Evolutionary conservation across 2,113 vertebrate species (phyloP).

Genomic region (Gallinago media): DNA sequence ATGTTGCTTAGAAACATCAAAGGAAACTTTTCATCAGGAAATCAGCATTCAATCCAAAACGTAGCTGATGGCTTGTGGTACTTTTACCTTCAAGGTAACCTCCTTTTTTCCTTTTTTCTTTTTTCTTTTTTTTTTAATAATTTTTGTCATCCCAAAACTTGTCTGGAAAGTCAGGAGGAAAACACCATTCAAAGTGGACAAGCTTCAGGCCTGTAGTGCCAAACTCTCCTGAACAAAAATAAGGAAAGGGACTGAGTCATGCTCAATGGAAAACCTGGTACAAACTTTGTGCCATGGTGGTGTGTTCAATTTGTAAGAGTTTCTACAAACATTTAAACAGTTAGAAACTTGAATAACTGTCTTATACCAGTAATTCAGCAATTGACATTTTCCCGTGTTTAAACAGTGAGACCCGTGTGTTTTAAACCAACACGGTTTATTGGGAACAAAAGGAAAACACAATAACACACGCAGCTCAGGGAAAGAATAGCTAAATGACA

Average conservation of each 20-base stretch:
- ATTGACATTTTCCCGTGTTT: not conserved
- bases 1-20: not conserved
- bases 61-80: not conserved
- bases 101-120: not conserved
- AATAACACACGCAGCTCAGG: not conserved
- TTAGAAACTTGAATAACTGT: not conserved
- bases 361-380: not conserved
- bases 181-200: not conserved
- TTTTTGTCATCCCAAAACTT: not conserved
- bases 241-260: not conserved
- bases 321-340: not conserved
- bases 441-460: not conserved
- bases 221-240: not conserved
- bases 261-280: not conserved
- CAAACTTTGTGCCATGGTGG: not conserved
- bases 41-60: not conserved
- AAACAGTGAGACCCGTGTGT: not conserved
- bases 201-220: not conserved
- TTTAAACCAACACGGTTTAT: not conserved
- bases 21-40: not conserved
- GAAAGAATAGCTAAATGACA: not conserved
- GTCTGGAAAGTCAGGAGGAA: not conserved
- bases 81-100: not conserved
- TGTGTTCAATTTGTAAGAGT: not conserved
- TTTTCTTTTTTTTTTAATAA: not conserved